Conservation (phyloP, 2,888 invertebrate genomes). For the Pantelozetes paolii region DNA sequence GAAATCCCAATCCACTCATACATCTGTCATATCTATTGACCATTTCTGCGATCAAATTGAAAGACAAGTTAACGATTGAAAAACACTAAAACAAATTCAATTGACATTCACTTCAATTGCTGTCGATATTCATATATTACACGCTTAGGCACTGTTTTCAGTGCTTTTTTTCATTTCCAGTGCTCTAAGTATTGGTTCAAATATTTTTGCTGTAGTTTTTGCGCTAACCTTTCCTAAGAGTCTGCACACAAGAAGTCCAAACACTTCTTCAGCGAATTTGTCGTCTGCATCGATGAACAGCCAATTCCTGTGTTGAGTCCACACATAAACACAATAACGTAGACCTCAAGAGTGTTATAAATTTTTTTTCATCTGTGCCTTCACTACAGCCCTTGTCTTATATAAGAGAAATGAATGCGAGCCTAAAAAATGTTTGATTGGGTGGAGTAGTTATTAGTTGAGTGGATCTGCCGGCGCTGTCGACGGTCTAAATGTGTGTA, state of each 20-base stretch:
- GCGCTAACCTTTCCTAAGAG: too few species aligned
- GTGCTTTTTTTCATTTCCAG: not conserved
- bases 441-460: conserved; percentile 14
- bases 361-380: not conserved
- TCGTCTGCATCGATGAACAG: not conserved
- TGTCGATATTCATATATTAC: conserved; percentile 22
- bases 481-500: not conserved
- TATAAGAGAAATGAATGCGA: not conserved
- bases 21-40: too few species aligned
- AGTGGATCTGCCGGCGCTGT: not conserved
- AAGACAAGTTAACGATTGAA: not conserved
- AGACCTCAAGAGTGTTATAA: conserved; percentile 19
- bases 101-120: not conserved
- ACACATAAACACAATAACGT: not conserved
- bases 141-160: not conserved
- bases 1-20: too few species aligned
- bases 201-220: not conserved
- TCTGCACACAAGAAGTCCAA: not conserved
- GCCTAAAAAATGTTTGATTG: conserved; percentile 15
- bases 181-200: not conserved
- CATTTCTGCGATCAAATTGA: too few species aligned
- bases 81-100: not conserved
- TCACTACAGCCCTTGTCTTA: not conserved
- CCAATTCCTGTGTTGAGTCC: not conserved
- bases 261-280: conserved; percentile 9